Base-by-base conservation (phyloP, 2,888 invertebrate species). In the Pinctada fucata region DNA sequence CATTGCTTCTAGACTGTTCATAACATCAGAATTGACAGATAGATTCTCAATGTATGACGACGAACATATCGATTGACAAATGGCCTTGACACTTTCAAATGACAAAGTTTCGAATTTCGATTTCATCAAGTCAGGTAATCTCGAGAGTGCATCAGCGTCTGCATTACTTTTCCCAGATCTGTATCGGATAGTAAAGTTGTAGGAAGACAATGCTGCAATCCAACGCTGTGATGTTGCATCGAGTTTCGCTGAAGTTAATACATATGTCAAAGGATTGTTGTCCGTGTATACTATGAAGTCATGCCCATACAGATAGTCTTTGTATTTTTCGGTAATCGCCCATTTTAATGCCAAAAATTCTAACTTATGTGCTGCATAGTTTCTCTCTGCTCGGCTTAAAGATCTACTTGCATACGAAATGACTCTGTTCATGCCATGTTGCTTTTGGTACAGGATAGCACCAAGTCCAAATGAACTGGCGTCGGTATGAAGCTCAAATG, bases 251-350 rank as follows among this genome's bases (percentile, higher is more conserved):
- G 71, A 52, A 8, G 71, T 51, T 2, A 71, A 49, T n/a, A 71
- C 52, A 50, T 77, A 77, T 2, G 77, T 77, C 10, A 77, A 65
- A 66, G 74, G 74, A 66, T 74, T 74, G 66, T 72, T 72, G 58
- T 74, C 73, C 10, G 72, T 72, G 13, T 72, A 72, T 63, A 75
- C 75, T 3, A 31, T 52, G 45, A 49, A 78, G 13, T 48, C 64
- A 58, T 70, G 47, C 2, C 71, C 75, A 65, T 76, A 79, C n/a
- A 79, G 51, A 49, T 76, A 79, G 48, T 79, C 79, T 5, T 77
- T 13, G 52, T 50, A 79, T 51, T 71, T 76, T 45, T 79, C 79
- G 13, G 70, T 76, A n/a, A 76, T 47, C 8, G 76, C 76, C 69
- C 78, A 78, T 47, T 76, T 78, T 49, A 78, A 58, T 45, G 67